Conservation (phyloP, 2,797 vertebrate genomes). For the Botia almorhae region DNA sequence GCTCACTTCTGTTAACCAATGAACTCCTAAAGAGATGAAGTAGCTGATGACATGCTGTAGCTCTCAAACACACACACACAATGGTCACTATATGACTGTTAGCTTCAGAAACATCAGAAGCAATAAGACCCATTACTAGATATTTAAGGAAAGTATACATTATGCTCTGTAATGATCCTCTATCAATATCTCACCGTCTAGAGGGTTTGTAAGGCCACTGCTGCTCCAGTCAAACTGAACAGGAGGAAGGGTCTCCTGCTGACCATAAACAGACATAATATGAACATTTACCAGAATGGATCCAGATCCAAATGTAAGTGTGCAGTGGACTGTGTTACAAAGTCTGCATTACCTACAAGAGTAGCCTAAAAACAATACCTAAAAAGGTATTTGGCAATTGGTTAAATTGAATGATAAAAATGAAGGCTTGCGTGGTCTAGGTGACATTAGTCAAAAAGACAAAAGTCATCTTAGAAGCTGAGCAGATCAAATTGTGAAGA, state of each 20-base stretch:
- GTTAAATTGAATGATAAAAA: too few species aligned
- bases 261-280: not conserved
- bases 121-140: constrained; percentile 66
- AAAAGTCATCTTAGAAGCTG: too few species aligned
- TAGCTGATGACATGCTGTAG: not conserved
- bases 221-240: constrained; percentile 99
- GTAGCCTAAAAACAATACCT: too few species aligned
- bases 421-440: too few species aligned
- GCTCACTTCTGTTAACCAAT: not conserved
- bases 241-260: constrained; percentile 93
- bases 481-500: too few species aligned
- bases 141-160: constrained; percentile 46
- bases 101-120: constrained; percentile 56
- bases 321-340: not conserved
- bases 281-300: not conserved
- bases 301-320: too few species aligned
- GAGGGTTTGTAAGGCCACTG: constrained; percentile 99
- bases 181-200: constrained; percentile 91
- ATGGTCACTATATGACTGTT: not conserved
- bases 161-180: not conserved
- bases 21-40: not conserved
- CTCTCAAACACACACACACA: not conserved
- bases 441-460: too few species aligned
- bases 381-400: too few species aligned
- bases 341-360: not conserved